A percentile compares a stretch with the other conserved stretches of the same genome.
Conservation (phyloP, 2,113 vertebrate species). For the Myotis lucifugus region DNA sequence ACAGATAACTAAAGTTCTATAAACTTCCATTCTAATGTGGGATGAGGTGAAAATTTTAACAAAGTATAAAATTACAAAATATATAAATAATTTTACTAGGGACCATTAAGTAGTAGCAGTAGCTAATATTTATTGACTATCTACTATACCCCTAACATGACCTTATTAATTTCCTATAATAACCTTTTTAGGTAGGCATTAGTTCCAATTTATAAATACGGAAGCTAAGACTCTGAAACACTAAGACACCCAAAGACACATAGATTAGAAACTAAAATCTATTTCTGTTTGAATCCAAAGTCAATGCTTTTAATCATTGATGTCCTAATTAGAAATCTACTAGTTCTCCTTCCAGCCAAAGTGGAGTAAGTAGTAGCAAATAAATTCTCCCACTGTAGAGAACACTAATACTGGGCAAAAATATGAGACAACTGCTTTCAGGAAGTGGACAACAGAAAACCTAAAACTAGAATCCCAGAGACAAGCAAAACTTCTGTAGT, state of each 20-base stretch:
- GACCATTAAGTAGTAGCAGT: background rate
- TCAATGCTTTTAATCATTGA: background rate
- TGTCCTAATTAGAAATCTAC: background rate
- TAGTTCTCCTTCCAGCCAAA: background rate
- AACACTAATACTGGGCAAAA: background rate
- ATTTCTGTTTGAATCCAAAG: slow-evolving; percentile 14
- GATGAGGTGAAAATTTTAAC: background rate
- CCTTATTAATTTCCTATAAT: background rate
- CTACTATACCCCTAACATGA: background rate
- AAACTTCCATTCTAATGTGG: background rate
- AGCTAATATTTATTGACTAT: background rate
- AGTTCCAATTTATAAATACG: background rate
- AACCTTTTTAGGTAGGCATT: background rate
- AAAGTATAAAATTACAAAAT: background rate
- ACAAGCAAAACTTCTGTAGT: background rate
- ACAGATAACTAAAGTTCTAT: background rate
- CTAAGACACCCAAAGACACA: background rate
- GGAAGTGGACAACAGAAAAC: background rate
- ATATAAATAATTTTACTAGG: background rate
- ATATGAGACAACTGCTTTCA: background rate
- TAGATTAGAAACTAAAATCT: background rate
- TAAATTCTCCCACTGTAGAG: background rate
- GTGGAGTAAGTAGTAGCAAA: background rate
- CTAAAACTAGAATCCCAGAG: background rate
- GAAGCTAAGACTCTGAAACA: background rate